These are phyloP conservation scores for Dicaeum eximium DNA, from an alignment of 2,113 vertebrate species.

Conservation along the genomic window DNA sequence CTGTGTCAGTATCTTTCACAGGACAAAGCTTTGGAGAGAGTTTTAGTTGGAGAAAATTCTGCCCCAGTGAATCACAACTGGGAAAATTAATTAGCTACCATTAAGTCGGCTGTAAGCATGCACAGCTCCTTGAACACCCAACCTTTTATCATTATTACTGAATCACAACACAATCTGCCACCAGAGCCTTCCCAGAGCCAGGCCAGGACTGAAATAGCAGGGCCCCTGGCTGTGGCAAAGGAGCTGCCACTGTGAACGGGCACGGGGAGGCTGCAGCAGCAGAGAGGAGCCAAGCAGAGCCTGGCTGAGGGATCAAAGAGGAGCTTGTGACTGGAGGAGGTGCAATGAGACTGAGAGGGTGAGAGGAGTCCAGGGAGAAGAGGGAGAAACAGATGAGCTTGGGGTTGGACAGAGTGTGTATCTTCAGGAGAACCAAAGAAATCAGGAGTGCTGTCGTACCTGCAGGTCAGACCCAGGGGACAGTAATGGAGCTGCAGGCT, in stretches of 20 bases:
- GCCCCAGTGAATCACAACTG: neutral
- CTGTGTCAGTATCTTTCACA: neutral
- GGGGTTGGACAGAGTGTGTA: neutral
- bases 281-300: neutral
- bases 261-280: neutral
- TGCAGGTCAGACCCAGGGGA: neutral
- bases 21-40: neutral
- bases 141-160: neutral
- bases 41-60: neutral
- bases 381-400: neutral
- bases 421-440: neutral
- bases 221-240: neutral
- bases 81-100: neutral
- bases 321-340: neutral
- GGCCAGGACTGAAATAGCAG: neutral
- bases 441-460: rapidly evolving
- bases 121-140: neutral
- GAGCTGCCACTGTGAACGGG: neutral
- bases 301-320: too few species aligned
- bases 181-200: neutral
- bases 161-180: neutral
- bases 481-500: neutral
- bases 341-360: neutral
- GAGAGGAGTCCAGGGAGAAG: neutral
- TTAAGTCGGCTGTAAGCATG: neutral